Evolutionary conservation across 2,113 vertebrate genomes (phyloP), one percentile per base, ranked within the genome.

Genomic region (Antechinus stuartii): DNA sequence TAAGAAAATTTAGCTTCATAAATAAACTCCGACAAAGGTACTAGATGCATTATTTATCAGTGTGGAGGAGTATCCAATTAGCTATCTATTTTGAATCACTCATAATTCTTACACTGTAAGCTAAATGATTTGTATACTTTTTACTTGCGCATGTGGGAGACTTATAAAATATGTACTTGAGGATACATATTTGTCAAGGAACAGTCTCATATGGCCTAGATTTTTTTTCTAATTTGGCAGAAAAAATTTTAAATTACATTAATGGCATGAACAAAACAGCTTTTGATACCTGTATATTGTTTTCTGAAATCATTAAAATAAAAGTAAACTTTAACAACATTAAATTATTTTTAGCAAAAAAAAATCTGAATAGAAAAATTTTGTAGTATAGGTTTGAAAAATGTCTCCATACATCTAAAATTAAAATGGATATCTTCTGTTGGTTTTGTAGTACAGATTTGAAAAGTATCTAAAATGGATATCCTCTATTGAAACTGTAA

Each of bases 381-480:
- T 92, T 27, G 92, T 5, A 35, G 26, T 12, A 19, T 94, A 55
- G 9, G 76, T 54, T 94, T 96, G 55, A 16, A 94, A 91, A 91
- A 26, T 2, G 93, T 95, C 50, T 52, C 50, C 50, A 52, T 52
- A 50, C 8, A 52, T 52, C 10, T 52, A 52, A 52, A 52, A 52
- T 52, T 53, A n/a, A 68, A 61, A 93, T 8, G 52, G 5, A 93
- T 84, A 84, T 84, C 35, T 3, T 30, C 23, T 84, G 14, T 91
- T 90, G 0, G 10, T 10, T 89, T 92, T 27, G 91, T 5, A 35
- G n/a, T 19, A 23, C 93, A 55, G 9, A 90, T 54, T 93, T 96
- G 55, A 16, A 94, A 91, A 91, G 35, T 2, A 94, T 95, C 54
- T 53, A n/a, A 68, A 61, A 93, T 8, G 52, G 5, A 93, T 84